Evolutionary conservation across 1,140 invertebrate genomes (phyloP).

Genomic region (Lepidostoma basale): DNA sequence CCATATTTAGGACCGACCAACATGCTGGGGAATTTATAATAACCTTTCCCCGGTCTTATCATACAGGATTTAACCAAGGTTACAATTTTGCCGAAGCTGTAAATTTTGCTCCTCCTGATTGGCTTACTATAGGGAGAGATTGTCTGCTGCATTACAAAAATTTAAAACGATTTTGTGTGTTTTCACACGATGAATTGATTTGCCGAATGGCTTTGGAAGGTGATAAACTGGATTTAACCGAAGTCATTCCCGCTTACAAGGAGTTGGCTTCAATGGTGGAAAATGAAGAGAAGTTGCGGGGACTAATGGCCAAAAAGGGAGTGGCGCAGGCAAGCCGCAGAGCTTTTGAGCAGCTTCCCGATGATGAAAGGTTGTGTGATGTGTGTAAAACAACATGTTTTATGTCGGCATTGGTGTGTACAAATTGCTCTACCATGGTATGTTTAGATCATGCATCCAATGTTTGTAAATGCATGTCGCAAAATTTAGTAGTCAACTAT

Average conservation of each 20-base stretch:
- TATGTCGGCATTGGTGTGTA: constrained; percentile 91
- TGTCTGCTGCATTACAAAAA: constrained; percentile 95
- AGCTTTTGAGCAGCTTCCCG: constrained; percentile 91
- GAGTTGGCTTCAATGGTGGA: constrained; percentile 87
- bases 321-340: constrained; percentile 85
- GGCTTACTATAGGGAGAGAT: constrained; percentile 91
- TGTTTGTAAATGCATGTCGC: constrained; percentile 81
- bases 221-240: constrained; percentile 84
- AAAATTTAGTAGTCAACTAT: constrained; percentile 81
- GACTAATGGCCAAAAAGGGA: constrained; percentile 79
- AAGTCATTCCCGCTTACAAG: constrained; percentile 84
- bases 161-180: constrained; percentile 94
- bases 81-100: constrained; percentile 99
- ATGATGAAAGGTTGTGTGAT: constrained; percentile 95
- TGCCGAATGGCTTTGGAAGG: constrained; percentile 96
- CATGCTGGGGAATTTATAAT: constrained; percentile 99
- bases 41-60: constrained; percentile 98
- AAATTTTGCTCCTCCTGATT: constrained; percentile 99
- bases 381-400: constrained; percentile 98
- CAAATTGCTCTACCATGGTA: constrained; percentile 80
- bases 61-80: constrained; percentile 99
- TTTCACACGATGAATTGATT: constrained; percentile 98
- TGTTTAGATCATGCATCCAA: constrained; percentile 87
- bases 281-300: constrained; percentile 74
- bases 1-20: constrained; percentile 86